Evolutionary conservation across 2,888 invertebrate species (phyloP), one percentile per base, ranked within the genome.

Genomic region (Ypsolopha sequella): DNA sequence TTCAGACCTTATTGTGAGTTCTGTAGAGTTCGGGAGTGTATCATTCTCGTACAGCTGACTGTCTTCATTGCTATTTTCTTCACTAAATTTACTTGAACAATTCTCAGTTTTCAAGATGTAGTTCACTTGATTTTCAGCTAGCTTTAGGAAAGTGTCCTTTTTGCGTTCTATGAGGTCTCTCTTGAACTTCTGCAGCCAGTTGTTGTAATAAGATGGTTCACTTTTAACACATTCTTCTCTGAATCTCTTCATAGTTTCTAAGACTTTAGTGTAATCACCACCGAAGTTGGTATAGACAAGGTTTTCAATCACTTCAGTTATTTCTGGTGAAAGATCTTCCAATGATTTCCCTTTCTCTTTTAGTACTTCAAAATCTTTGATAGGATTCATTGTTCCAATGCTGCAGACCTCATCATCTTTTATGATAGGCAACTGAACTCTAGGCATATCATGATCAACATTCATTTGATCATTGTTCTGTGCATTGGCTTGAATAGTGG

Each of bases 321-420:
- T 76, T 60, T 79, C 73, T 51, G 64, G 49, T 46, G 68, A 62
- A 1, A 87, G 56, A 2, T 76, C 73, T 44, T 52, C 54, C 6
- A 78, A 55, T 33, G 68, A 55, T 54, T 76, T 79, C 9, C 80
- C 88, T 59, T 71, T 65, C 10, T 65, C 64, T 48, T 77, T 68
- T 51, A 92, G 76, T 14, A 64, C 61, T 55, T 70, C 70, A 59
- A 89, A 93, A 65, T 93, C 92, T 51, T 84, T 81, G 6, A 88
- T 80, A 0, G 93, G 92, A 36, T 87, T 87, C 2, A 88, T 66
- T 7, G 90, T 88, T 0, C 92, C 89, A 51, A 93, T 88, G 51
- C 61, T 70, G 36, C 58, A 67, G n/a, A 70, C 60, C 51, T 63
- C 59, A 48, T 53, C 44, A 58, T 68, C 69, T 11, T 63, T 62